Percentiles rank a stretch among this genome's conserved stretches.
phyloP scores from a whole-genome alignment of 30 jellyfish, hydroid and myxozoan genomes.

The Rhopilema esculentum region DNA sequence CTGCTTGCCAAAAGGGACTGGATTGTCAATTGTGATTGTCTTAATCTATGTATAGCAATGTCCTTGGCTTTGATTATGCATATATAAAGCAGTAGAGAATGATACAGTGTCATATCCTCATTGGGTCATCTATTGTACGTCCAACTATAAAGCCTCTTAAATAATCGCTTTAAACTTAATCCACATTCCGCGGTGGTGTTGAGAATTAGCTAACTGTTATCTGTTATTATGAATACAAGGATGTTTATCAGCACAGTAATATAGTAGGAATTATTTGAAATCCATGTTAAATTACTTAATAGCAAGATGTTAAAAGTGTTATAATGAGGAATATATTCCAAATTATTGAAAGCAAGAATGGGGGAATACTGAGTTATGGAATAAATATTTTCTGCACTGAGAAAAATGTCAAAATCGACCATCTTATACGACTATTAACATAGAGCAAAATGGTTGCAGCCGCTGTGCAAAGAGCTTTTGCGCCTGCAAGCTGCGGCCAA shows the following conservation, averaged over 20 bases:
- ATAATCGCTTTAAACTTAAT: constrained; percentile 7
- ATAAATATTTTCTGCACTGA: too few species aligned
- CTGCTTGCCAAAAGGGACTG: neutral
- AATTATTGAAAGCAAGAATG: too few species aligned
- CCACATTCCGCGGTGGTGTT: neutral
- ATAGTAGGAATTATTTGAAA: neutral
- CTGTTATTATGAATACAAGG: neutral
- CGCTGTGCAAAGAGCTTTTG: too few species aligned
- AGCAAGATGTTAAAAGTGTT: too few species aligned
- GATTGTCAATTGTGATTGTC: neutral
- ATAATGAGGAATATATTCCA: too few species aligned
- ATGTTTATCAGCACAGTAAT: neutral
- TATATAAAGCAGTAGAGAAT: neutral
- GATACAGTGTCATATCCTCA: neutral
- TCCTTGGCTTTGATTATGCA: neutral
- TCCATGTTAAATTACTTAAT: too few species aligned
- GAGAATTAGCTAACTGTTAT: neutral
- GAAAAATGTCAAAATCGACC: too few species aligned
- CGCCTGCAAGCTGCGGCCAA: too few species aligned
- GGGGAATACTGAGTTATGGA: too few species aligned
- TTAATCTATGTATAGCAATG: neutral
- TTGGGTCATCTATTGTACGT: constrained; percentile 15
- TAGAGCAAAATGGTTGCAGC: too few species aligned
- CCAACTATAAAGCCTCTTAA: neutral
- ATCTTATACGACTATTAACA: too few species aligned